phyloP scores from a whole-genome alignment of 2,888 invertebrate species.

The Callinectes sapidus region DNA sequence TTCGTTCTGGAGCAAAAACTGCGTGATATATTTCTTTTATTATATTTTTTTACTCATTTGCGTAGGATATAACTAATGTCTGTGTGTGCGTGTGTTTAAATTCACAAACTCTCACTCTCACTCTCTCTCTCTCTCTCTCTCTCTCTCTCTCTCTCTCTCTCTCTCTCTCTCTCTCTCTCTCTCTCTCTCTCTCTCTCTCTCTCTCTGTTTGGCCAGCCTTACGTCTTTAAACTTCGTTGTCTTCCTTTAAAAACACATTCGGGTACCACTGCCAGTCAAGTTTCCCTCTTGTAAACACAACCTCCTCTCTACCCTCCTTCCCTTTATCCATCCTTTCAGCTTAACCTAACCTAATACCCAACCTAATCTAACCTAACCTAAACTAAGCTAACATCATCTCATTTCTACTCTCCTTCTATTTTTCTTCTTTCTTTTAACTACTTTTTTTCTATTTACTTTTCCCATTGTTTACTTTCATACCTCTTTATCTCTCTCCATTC shows the following conservation, averaged over 20 bases:
- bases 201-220: neutral
- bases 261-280: neutral
- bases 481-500: neutral
- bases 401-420: neutral
- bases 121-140: neutral
- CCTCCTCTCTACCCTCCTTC: neutral
- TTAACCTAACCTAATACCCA: no score
- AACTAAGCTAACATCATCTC: no score
- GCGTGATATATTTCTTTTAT: neutral
- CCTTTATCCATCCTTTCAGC: neutral
- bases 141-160: conserved; percentile 25
- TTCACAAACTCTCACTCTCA: neutral
- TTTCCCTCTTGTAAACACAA: neutral
- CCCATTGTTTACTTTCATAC: neutral
- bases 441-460: neutral
- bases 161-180: neutral
- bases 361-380: no score
- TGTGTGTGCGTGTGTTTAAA: neutral
- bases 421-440: neutral
- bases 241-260: neutral
- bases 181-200: neutral
- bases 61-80: neutral
- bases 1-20: conserved; percentile 7
- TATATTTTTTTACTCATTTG: neutral
- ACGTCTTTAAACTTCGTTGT: neutral